Percentiles rank a stretch among this genome's conserved stretches.
Conservation (phyloP, 2,797 vertebrate species). For the Gymnothorax javanicus region DNA sequence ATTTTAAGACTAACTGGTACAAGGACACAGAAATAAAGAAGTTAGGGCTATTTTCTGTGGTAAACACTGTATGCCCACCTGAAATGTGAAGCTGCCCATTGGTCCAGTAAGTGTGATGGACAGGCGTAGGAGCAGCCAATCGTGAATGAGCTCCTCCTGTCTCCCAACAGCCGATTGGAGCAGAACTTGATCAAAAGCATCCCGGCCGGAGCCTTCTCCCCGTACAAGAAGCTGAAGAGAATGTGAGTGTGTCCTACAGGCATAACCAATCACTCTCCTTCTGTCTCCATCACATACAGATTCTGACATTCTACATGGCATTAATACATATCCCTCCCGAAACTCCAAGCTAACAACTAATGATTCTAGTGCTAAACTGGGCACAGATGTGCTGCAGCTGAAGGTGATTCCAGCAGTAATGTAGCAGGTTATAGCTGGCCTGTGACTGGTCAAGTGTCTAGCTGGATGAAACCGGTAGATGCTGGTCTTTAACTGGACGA, state of each 20-base stretch:
- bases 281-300: background rate
- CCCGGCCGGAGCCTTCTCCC: constrained; percentile 87
- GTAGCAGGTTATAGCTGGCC: too few species aligned
- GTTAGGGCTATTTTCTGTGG: too few species aligned
- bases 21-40: background rate
- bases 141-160: background rate
- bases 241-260: constrained; percentile 80
- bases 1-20: background rate
- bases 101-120: background rate
- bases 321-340: background rate
- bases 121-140: background rate
- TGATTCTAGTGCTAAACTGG: too few species aligned
- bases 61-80: background rate
- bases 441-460: too few species aligned
- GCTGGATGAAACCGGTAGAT: too few species aligned
- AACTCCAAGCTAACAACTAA: too few species aligned
- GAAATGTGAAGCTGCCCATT: background rate
- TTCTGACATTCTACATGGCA: background rate
- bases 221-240: constrained; percentile 97
- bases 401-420: too few species aligned
- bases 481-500: too few species aligned
- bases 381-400: too few species aligned
- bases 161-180: constrained; percentile 85
- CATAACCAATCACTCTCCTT: background rate
- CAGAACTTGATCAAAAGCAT: constrained; percentile 95